Evolutionary conservation across 1,140 invertebrate species (phyloP).

Genomic region (Panagrolaimus sp.): DNA sequence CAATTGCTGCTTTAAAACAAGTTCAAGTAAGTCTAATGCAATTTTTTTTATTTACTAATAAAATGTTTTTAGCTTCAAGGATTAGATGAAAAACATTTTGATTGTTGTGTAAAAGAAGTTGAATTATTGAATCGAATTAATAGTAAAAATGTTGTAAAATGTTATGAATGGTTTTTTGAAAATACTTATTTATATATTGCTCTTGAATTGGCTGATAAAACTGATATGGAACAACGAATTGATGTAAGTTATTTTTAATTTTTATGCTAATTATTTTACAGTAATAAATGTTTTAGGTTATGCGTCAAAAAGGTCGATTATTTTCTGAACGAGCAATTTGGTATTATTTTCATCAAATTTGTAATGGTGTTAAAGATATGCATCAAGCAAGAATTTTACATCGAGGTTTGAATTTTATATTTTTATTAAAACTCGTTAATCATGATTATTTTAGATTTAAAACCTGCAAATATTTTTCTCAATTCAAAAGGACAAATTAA

Average conservation of each 20-base stretch:
- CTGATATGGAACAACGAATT: constrained; percentile 15
- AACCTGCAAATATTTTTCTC: constrained; percentile 21
- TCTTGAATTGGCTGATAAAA: constrained; percentile 13
- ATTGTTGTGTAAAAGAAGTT: too few relatives aligned
- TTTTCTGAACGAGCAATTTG: constrained; percentile 20
- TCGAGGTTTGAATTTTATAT: constrained; percentile 24
- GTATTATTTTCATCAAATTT: constrained; percentile 19
- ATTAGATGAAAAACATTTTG: too few relatives aligned
- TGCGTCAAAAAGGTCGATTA: not conserved
- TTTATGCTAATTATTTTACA: too few relatives aligned
- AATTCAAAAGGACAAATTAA: constrained; percentile 6
- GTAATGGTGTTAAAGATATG: not conserved
- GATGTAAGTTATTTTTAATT: not conserved
- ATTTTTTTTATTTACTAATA: not conserved
- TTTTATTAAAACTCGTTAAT: not conserved
- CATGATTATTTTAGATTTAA: constrained; percentile 20
- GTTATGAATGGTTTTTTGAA: too few relatives aligned
- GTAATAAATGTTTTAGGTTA: not conserved
- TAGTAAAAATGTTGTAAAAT: too few relatives aligned
- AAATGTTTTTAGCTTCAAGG: constrained; percentile 4
- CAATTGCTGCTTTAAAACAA: not conserved
- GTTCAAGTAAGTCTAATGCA: constrained; percentile 12
- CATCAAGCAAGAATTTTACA: constrained; percentile 17
- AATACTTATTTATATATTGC: constrained; percentile 5
- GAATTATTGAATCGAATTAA: not conserved